These are phyloP conservation scores for Sussaba pulchella DNA, from an alignment of 2,888 invertebrate genomes.

Conservation along the genomic window DNA sequence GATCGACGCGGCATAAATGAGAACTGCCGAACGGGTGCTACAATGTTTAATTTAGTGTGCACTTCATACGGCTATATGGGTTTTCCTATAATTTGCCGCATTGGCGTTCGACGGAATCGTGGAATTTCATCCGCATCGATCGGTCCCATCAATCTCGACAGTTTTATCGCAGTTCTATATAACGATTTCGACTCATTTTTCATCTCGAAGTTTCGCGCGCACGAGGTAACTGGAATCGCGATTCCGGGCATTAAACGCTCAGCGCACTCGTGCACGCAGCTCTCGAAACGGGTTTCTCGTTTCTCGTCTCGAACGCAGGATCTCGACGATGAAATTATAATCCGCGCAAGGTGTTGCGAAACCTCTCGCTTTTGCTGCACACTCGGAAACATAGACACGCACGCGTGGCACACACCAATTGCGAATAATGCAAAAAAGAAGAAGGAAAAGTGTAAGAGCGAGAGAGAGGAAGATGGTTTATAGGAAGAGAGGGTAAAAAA, in stretches of 20 bases:
- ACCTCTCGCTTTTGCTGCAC: slow-evolving; percentile 45
- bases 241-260: slow-evolving; percentile 51
- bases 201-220: slow-evolving; percentile 25
- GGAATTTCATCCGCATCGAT: slow-evolving; percentile 33
- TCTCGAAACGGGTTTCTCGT: slow-evolving; percentile 52
- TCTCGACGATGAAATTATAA: slow-evolving; percentile 54
- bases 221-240: slow-evolving; percentile 42
- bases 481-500: slow-evolving; percentile 1
- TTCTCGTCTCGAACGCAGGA: slow-evolving; percentile 47
- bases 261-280: slow-evolving; percentile 36
- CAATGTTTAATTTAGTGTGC: not conserved
- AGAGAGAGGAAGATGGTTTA: not conserved
- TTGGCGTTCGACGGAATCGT: slow-evolving; percentile 13
- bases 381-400: not conserved
- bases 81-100: slow-evolving; percentile 5
- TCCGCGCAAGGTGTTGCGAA: slow-evolving; percentile 48
- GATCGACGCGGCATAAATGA: too few relatives aligned
- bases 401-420: not conserved
- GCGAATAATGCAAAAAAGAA: slow-evolving; percentile 37
- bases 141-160: slow-evolving; percentile 29
- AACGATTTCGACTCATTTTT: slow-evolving; percentile 32
- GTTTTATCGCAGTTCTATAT: slow-evolving; percentile 14
- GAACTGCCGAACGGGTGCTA: not conserved
- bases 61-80: slow-evolving; percentile 15
- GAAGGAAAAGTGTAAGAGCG: slow-evolving; percentile 21